These are phyloP conservation scores for Colossoma macropomum DNA, from an alignment of 2,113 vertebrate genomes.

Conservation along the genomic window DNA sequence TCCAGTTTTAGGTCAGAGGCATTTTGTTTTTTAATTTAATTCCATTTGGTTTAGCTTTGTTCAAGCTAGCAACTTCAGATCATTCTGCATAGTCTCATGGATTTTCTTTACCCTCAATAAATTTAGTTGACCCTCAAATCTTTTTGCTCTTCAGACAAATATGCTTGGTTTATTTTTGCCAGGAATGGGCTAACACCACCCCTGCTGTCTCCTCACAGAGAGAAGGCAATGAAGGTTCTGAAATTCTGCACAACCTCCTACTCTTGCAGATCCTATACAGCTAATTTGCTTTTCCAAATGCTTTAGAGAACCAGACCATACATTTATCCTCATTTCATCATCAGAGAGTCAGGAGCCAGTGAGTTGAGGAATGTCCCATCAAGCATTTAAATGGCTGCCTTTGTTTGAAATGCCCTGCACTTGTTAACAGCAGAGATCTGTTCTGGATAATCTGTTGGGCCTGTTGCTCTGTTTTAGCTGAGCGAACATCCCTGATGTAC, in stretches of 20 bases:
- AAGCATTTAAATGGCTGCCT: conserved; percentile 13
- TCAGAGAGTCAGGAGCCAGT: neutral
- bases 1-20: too few species aligned
- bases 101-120: neutral
- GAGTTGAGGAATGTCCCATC: neutral
- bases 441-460: neutral
- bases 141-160: neutral
- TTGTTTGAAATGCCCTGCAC: conserved; percentile 8
- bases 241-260: neutral
- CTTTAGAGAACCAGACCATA: neutral
- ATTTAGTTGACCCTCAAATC: neutral
- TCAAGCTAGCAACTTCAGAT: neutral
- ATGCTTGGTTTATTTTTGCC: neutral
- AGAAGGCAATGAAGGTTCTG: neutral
- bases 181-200: neutral
- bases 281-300: neutral
- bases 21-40: too few species aligned
- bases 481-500: neutral
- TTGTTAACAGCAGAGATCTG: neutral
- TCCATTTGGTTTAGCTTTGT: too few species aligned
- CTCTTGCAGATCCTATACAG: neutral
- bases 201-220: neutral
- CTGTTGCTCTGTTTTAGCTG: neutral
- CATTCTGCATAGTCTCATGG: neutral
- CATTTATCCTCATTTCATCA: neutral